A percentile compares a stretch with the other conserved stretches of the same genome.
These are phyloP conservation scores for Tupiocoris notatus DNA, from an alignment of 2,888 invertebrate species.

Conservation along the genomic window DNA sequence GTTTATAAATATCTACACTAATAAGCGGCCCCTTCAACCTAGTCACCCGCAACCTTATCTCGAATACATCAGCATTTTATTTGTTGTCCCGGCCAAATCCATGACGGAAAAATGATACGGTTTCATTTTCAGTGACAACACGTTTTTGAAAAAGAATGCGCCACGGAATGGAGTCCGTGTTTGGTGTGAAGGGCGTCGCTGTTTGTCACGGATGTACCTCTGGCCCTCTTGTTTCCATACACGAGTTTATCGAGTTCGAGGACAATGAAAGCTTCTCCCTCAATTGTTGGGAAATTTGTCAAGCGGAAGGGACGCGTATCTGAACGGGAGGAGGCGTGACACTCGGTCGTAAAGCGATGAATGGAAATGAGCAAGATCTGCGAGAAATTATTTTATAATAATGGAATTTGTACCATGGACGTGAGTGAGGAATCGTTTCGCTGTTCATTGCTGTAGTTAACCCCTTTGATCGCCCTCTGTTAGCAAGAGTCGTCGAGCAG, in stretches of 20 bases:
- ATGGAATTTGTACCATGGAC: too few relatives aligned
- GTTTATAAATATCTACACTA: too few relatives aligned
- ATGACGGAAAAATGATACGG: neutral
- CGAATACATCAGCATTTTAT: neutral
- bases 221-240: neutral
- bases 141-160: neutral
- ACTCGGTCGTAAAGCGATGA: neutral
- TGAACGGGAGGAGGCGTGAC: neutral
- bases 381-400: too few relatives aligned
- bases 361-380: neutral
- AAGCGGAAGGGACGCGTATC: neutral
- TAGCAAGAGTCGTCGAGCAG: too few relatives aligned
- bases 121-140: neutral
- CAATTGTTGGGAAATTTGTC: neutral
- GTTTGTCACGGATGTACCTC: neutral
- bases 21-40: neutral
- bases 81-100: neutral
- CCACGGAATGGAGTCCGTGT: neutral
- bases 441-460: too few relatives aligned
- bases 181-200: neutral
- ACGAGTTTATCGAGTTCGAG: neutral
- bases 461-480: too few relatives aligned
- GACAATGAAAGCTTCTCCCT: neutral
- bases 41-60: too few relatives aligned
- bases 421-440: too few relatives aligned